Percentiles rank a stretch among this genome's conserved stretches.
phyloP scores from a whole-genome alignment of 2,797 vertebrate genomes.

The Stomatorhinus walkeri region DNA sequence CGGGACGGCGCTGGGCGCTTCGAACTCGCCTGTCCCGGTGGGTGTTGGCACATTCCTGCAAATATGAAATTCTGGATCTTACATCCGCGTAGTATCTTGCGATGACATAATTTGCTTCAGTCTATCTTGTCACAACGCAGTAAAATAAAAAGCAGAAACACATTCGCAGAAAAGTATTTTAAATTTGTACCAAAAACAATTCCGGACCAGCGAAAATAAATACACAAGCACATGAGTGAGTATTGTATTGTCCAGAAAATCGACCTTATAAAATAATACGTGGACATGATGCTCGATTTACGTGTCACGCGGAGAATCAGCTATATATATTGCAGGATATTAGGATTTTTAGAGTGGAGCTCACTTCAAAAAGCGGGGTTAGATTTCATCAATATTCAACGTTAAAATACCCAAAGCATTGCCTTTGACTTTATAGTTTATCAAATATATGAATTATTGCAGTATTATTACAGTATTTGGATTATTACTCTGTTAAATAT shows the following conservation, averaged over 20 bases:
- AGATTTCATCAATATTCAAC: background rate
- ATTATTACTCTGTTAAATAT: background rate
- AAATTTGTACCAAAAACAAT: background rate
- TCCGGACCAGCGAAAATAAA: background rate
- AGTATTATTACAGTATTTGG: background rate
- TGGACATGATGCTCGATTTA: background rate
- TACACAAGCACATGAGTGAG: background rate
- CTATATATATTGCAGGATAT: background rate
- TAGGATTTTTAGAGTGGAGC: background rate
- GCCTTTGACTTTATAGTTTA: background rate
- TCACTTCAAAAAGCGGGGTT: background rate
- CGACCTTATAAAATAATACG: background rate
- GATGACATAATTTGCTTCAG: background rate
- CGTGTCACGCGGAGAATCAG: background rate
- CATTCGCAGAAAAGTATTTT: constrained; percentile 1
- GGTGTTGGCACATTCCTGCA: constrained; percentile 17
- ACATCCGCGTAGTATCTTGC: background rate
- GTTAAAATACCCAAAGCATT: background rate
- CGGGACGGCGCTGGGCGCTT: background rate
- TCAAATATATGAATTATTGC: background rate
- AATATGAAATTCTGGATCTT: background rate
- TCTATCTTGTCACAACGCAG: background rate
- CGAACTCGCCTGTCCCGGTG: background rate
- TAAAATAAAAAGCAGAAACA: background rate
- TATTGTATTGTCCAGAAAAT: background rate